These are phyloP conservation scores for Mycteria americana DNA, from an alignment of 2,797 vertebrate species.

Conservation along the genomic window DNA sequence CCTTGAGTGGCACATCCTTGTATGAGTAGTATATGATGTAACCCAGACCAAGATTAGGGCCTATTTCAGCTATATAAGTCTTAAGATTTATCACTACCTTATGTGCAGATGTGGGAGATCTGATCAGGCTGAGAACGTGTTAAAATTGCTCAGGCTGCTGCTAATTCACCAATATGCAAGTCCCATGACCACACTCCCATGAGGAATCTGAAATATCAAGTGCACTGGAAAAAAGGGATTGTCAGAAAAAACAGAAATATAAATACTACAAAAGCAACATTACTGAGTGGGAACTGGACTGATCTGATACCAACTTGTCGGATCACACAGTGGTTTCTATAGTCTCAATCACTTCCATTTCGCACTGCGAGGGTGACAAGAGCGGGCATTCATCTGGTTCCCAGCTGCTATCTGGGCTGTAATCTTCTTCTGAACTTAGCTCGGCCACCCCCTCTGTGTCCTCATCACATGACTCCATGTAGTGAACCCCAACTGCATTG, in stretches of 20 bases:
- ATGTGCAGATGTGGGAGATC: neutral
- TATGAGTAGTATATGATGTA: neutral
- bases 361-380: slow-evolving; percentile 92
- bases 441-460: slow-evolving; percentile 84
- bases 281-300: slow-evolving; percentile 22
- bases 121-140: neutral
- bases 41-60: neutral
- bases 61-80: neutral
- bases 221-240: slow-evolving; percentile 55
- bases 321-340: slow-evolving; percentile 96
- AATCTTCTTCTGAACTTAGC: slow-evolving; percentile 84
- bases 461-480: slow-evolving; percentile 91
- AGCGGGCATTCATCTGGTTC: slow-evolving; percentile 90
- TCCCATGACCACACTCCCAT: neutral
- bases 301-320: neutral
- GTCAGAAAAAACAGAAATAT: slow-evolving; percentile 52
- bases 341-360: slow-evolving; percentile 96
- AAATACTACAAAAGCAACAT: slow-evolving; percentile 60
- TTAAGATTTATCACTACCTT: neutral
- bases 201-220: slow-evolving; percentile 54
- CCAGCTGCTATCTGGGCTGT: slow-evolving; percentile 92
- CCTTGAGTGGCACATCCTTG: neutral
- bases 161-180: neutral
- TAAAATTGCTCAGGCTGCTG: slow-evolving; percentile 43
- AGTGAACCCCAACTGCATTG: slow-evolving; percentile 92